A percentile compares a stretch with the other conserved stretches of the same genome.
Evolutionary conservation across 2,888 invertebrate species (phyloP).

Genomic region (Psococerastis gibbosa): DNA sequence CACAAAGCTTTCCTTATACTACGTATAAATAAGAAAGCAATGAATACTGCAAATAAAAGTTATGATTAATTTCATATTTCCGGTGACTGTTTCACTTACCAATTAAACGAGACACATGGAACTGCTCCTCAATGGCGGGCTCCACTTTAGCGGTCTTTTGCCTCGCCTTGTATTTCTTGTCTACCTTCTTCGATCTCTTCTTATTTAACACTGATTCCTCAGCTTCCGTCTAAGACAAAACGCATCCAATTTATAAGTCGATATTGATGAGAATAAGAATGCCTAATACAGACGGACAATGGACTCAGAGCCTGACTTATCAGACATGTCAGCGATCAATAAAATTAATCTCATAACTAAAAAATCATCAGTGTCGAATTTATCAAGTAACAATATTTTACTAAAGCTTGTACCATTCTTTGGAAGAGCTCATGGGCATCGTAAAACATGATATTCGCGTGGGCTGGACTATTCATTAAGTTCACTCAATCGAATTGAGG

Average conservation of each 20-base stretch:
- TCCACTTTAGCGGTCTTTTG: slow-evolving; percentile 92
- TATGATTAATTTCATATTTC: slow-evolving; percentile 11
- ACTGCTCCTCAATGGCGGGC: slow-evolving; percentile 84
- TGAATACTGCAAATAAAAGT: slow-evolving; percentile 13
- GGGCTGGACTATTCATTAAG: too few species aligned
- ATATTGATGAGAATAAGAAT: slow-evolving; percentile 8
- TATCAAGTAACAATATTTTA: too few species aligned
- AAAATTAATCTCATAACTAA: too few species aligned
- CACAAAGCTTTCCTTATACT: too few species aligned
- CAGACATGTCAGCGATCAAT: neutral
- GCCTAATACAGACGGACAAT: slow-evolving; percentile 12
- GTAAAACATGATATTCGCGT: too few species aligned
- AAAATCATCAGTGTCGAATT: too few species aligned
- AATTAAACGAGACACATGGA: slow-evolving; percentile 84
- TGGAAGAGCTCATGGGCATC: too few species aligned
- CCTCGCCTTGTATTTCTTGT: slow-evolving; percentile 79
- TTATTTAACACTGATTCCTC: slow-evolving; percentile 89
- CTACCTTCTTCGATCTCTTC: slow-evolving; percentile 82
- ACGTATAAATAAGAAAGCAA: too few species aligned
- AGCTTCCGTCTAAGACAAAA: slow-evolving; percentile 54
- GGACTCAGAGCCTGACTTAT: slow-evolving; percentile 1
- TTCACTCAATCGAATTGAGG: too few species aligned
- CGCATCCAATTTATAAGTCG: too few species aligned
- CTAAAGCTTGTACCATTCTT: too few species aligned
- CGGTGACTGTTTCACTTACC: slow-evolving; percentile 44